Evolutionary conservation across 2,113 vertebrate genomes (phyloP), one percentile per base, ranked within the genome.

Genomic region (Thunnus maccoyii): DNA sequence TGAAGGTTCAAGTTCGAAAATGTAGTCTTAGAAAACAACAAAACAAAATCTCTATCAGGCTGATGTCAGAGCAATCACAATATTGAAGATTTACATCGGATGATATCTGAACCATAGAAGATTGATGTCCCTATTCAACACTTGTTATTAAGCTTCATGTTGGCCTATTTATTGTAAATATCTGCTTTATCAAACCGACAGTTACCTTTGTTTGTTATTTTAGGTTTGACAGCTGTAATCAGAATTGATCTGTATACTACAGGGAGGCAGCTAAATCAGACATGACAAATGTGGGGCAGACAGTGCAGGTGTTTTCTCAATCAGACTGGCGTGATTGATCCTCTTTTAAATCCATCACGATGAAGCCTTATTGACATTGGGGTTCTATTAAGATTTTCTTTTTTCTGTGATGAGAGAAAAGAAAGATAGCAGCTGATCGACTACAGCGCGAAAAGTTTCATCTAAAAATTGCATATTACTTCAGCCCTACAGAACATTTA

Each of bases 181-280:
- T 72, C 57, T 72, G 70, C 77, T 88, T 82, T 77, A 86, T 89
- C 82, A 87, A 80, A 78, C 69, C 80, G 76, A 78, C 83, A 67
- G 20, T 85, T 88, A 91, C 86, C 79, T 85, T 85, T 88, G 87
- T 87, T 82, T 86, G 91, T 83, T 84, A 65, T 83, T 86, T 83
- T 22, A 64, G 48, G 61, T 82, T 61, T 89, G 92, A 90, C 89
- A 90, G 86, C 83, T 75, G 78, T 91, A 86, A 94, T 93, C 90
- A 91, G 78, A 90, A 95, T 94, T 87, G 93, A 95, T 94, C 87
- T 88, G 92, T 90, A 78, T 86, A 80, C 91, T 76, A 82, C 72
- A 48, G 86, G 82, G 90, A 87, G 90, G 89, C 91, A 68, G 90
- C 86, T 82, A 89, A 88, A 94, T 91, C 90, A 94, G 90, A 91